These are phyloP conservation scores for Spea bombifrons DNA, from an alignment of 2,113 vertebrate species.

Conservation along the genomic window DNA sequence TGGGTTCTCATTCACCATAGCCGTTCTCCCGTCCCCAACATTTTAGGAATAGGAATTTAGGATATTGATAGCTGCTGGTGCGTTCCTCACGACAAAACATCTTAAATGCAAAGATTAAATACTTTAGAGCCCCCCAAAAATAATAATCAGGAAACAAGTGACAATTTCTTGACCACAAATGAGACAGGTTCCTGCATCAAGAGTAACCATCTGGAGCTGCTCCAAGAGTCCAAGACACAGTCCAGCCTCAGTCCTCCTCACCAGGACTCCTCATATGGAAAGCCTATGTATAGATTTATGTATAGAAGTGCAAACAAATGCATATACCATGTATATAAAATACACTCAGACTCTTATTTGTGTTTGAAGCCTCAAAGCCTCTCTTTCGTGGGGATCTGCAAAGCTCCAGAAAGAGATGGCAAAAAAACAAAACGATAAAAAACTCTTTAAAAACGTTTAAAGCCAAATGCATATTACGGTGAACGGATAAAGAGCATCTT, in stretches of 20 bases:
- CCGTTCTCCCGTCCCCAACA: no score
- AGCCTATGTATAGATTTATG: constrained; percentile 6
- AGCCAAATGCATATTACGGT: constrained; percentile 30
- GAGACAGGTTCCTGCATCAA: no score
- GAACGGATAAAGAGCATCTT: background rate
- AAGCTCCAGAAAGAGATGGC: constrained; percentile 14
- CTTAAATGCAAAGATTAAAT: no score
- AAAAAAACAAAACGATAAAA: background rate
- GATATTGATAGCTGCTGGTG: no score
- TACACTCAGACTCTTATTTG: constrained; percentile 3
- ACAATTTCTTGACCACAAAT: no score
- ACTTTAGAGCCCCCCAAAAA: no score
- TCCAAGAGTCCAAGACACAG: background rate
- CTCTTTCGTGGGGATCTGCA: constrained; percentile 28
- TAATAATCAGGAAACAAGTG: no score
- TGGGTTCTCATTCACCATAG: no score
- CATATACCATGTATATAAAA: constrained; percentile 26
- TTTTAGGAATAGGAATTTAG: no score
- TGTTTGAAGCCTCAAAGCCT: constrained; percentile 41
- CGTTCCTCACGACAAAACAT: no score
- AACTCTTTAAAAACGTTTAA: background rate
- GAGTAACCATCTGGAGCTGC: background rate
- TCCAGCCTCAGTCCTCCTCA: constrained; percentile 15
- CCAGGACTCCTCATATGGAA: background rate
- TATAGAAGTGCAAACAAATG: constrained; percentile 1